Conservation (phyloP, 2,888 invertebrate genomes). For the Bombyx huttoni region DNA sequence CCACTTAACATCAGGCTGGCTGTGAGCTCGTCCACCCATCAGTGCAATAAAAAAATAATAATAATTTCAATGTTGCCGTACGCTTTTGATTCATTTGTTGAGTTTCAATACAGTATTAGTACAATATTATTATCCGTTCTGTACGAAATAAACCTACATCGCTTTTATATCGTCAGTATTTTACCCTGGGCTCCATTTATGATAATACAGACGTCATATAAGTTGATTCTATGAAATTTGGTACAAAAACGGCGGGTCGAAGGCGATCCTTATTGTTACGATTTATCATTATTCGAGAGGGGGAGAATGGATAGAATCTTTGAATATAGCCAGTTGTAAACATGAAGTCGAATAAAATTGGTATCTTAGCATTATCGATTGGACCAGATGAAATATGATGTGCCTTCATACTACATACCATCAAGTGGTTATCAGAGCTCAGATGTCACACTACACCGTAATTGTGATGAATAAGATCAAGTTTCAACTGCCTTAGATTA, state of each 20-base stretch:
- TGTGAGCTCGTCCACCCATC: too few species aligned
- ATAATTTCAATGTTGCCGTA: too few species aligned
- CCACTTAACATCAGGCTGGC: too few species aligned
- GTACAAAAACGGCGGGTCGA: not conserved
- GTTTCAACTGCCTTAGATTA: too few species aligned
- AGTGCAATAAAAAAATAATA: too few species aligned
- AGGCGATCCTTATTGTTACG: not conserved
- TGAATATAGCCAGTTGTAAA: not conserved
- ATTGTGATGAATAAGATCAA: too few species aligned
- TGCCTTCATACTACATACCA: not conserved
- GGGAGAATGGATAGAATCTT: not conserved
- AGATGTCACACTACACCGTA: too few species aligned
- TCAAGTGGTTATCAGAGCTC: not conserved
- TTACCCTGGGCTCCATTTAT: conserved; percentile 21
- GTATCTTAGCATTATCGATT: conserved; percentile 3
- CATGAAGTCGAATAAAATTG: not conserved
- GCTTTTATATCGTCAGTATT: conserved; percentile 15
- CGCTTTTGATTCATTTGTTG: too few species aligned
- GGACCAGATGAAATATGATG: not conserved
- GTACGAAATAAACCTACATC: conserved; percentile 10
- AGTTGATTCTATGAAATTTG: conserved; percentile 2
- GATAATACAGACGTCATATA: conserved; percentile 18
- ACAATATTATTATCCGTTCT: not conserved
- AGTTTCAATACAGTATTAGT: too few species aligned
- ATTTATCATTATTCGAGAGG: not conserved